These are phyloP conservation scores for Lithophane leautieri DNA, from an alignment of 2,888 invertebrate species.

Conservation along the genomic window DNA sequence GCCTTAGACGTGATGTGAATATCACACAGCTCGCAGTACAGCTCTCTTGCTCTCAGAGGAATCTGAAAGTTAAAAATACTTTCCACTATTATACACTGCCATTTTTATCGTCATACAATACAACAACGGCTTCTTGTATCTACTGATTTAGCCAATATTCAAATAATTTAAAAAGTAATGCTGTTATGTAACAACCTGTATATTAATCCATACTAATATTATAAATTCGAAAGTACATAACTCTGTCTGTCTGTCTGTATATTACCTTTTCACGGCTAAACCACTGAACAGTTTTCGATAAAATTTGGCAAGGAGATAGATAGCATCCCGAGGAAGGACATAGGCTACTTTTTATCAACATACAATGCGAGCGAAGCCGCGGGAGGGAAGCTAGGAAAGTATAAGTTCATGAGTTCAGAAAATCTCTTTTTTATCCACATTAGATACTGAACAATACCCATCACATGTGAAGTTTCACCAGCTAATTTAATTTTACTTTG, in stretches of 20 bases:
- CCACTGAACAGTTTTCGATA: no score
- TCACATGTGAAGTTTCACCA: not conserved
- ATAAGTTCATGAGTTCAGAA: not conserved
- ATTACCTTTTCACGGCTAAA: no score
- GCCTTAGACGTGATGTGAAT: conserved; percentile 87
- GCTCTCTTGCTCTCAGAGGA: conserved; percentile 80
- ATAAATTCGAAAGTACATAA: no score
- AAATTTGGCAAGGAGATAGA: no score
- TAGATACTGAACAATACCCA: not conserved
- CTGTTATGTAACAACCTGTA: not conserved
- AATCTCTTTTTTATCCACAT: not conserved
- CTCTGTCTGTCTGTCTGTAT: no score
- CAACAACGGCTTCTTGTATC: not conserved
- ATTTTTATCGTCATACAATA: conserved; percentile 5
- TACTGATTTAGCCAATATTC: not conserved
- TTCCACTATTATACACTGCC: not conserved
- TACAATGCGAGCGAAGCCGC: no score
- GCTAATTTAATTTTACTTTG: not conserved
- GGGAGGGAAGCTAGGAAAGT: not conserved
- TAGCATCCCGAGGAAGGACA: no score
- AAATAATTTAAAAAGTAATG: not conserved
- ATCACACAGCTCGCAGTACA: conserved; percentile 88
- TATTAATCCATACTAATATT: not conserved
- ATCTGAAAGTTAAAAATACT: conserved; percentile 64
- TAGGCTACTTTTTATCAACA: no score